Evolutionary conservation across 2,888 invertebrate species (phyloP).

Genomic region (Tinea pellionella): DNA sequence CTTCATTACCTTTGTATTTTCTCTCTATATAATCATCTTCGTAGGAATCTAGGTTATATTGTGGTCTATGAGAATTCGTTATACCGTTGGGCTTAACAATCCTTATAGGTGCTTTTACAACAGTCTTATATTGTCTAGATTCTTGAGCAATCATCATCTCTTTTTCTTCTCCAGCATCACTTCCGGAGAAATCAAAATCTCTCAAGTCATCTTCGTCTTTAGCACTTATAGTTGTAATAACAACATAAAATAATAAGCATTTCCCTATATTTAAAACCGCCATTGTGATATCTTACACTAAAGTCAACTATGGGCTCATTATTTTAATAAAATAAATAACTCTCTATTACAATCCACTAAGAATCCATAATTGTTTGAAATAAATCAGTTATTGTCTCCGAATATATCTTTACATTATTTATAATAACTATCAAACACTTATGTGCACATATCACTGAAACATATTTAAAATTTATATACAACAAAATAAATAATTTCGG

Average conservation of each 20-base stretch:
- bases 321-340: background rate
- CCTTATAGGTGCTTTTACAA: slow-evolving; percentile 43
- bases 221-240: slow-evolving; percentile 17
- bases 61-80: slow-evolving; percentile 58
- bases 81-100: slow-evolving; percentile 34
- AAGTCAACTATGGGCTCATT: background rate
- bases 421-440: background rate
- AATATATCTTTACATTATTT: background rate
- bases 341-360: background rate
- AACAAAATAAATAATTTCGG: background rate
- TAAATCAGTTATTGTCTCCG: background rate
- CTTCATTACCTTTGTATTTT: slow-evolving; percentile 26
- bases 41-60: slow-evolving; percentile 55
- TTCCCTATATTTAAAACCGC: slow-evolving; percentile 22
- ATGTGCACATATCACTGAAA: background rate
- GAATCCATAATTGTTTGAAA: background rate
- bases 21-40: slow-evolving; percentile 25
- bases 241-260: slow-evolving; percentile 17
- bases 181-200: slow-evolving; percentile 39
- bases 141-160: slow-evolving; percentile 61
- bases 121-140: slow-evolving; percentile 47
- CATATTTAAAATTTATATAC: background rate
- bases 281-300: slow-evolving; percentile 27
- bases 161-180: slow-evolving; percentile 28
- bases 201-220: slow-evolving; percentile 35